Base-by-base conservation (phyloP, 2,113 vertebrate species). In the Raphicerus campestris region DNA sequence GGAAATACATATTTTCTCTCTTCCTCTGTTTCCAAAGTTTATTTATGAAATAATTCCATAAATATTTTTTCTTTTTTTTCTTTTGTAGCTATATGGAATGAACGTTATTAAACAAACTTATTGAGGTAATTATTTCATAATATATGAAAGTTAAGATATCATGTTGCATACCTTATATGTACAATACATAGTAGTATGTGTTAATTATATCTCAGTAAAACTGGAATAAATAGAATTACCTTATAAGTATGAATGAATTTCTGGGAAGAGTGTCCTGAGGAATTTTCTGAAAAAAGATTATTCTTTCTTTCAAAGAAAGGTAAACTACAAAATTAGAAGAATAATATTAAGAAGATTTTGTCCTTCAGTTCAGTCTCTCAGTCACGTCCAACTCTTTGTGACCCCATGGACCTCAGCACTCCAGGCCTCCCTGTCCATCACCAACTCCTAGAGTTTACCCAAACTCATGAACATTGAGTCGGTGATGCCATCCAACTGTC, bases 341-440 rank as follows among this genome's bases (percentile, higher is more conserved):
- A 32, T 22, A 22, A 1, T 26, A 16, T 60, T 6, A 95, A 14
- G 20, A 87, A 77, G 32, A 80, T 10, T 47, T 89, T 49, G 35
- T n/a, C 32, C 32, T 66, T 66, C 17, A 20, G n/a, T 66, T 66
- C 61, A 63, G 32, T 66, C 8, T 0, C 32, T 10, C 63, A 35
- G 32, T 66, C 17, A 10, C 0, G 1, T 66, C 17, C 0, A 0
- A 35, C 16, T 20, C 16, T 63, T 66, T 19, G 63, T 0, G 0
- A 66, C 32, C 32, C 8, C 63, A 66, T 35, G 32, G 63, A 66
- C 32, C 16, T n/a, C 63, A n/a, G 61, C 32, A n/a, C 0, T 0
- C 63, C 32, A n/a, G 32, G 7, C 16, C 16, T 66, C 16, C 16
- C 32, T 66, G 16, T 66, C 32, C 8, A 19, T 66, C 16, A 66